phyloP scores from a whole-genome alignment of 2,888 invertebrate species.

The Harpalus rufipes region DNA sequence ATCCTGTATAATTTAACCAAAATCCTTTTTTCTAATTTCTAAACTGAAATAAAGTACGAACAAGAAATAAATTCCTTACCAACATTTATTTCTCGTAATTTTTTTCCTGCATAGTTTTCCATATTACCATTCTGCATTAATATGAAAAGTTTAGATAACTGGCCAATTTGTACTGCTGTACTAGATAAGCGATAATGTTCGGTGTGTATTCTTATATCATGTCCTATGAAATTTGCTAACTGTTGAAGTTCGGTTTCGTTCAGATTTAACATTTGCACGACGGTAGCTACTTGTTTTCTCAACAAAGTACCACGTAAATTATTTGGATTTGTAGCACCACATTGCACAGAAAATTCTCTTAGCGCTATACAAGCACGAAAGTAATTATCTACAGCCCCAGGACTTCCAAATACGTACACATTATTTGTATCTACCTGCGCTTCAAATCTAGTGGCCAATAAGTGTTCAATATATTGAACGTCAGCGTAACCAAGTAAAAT shows the following conservation, averaged over 20 bases:
- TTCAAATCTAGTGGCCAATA: too few relatives aligned
- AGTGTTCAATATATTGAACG: too few relatives aligned
- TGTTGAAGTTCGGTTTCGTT: slow-evolving; percentile 48
- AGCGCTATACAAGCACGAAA: slow-evolving; percentile 7
- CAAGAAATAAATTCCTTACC: too few relatives aligned
- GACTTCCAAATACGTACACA: too few relatives aligned
- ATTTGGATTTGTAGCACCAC: slow-evolving; percentile 3
- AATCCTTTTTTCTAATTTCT: too few relatives aligned
- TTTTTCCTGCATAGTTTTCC: too few relatives aligned
- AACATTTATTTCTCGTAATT: too few relatives aligned
- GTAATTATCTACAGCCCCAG: slow-evolving; percentile 18
- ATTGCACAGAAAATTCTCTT: slow-evolving; percentile 18
- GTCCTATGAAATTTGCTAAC: slow-evolving; percentile 28
- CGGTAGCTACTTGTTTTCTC: slow-evolving; percentile 60
- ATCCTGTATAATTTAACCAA: too few relatives aligned
- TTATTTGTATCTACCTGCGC: too few relatives aligned
- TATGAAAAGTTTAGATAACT: not conserved
- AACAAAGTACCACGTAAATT: slow-evolving; percentile 35
- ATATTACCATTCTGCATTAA: too few relatives aligned
- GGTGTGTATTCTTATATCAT: slow-evolving; percentile 50
- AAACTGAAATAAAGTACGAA: too few relatives aligned
- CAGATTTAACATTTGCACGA: too few relatives aligned
- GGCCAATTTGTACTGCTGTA: slow-evolving; percentile 49
- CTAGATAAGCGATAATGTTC: slow-evolving; percentile 54
- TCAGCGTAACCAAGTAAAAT: slow-evolving; percentile 9